Evolutionary conservation across 1,140 invertebrate species (phyloP).

Genomic region (Drosophila nasuta): DNA sequence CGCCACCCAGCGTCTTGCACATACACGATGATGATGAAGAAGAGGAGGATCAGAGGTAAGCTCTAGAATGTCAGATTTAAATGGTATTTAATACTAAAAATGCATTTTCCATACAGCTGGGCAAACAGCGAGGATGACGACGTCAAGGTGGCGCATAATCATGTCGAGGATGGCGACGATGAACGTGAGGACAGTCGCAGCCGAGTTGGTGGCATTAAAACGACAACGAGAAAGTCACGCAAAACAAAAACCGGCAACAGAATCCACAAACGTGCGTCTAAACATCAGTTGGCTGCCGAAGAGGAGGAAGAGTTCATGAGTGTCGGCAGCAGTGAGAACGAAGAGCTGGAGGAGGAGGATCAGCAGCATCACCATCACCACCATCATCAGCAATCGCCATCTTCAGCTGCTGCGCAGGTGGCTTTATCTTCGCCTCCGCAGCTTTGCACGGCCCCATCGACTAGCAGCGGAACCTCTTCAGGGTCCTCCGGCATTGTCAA

Average conservation of each 20-base stretch:
- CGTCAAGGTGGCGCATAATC: slow-evolving; percentile 31
- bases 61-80: background rate
- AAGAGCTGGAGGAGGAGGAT: slow-evolving; percentile 24
- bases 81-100: background rate
- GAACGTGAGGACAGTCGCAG: slow-evolving; percentile 69
- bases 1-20: slow-evolving; percentile 80
- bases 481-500: slow-evolving; percentile 1
- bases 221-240: slow-evolving; percentile 62
- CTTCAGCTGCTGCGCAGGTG: background rate
- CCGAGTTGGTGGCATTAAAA: slow-evolving; percentile 39
- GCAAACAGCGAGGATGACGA: slow-evolving; percentile 50
- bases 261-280: slow-evolving; percentile 45
- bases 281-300: slow-evolving; percentile 29
- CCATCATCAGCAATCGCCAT: background rate
- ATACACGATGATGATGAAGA: slow-evolving; percentile 81
- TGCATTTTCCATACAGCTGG: slow-evolving; percentile 20
- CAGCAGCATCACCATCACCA: slow-evolving; percentile 6
- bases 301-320: slow-evolving; percentile 75
- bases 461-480: slow-evolving; percentile 43
- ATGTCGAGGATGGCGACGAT: slow-evolving; percentile 60
- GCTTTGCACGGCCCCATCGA: slow-evolving; percentile 58
- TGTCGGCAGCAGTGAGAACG: slow-evolving; percentile 66
- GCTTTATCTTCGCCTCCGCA: slow-evolving; percentile 23
- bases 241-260: slow-evolving; percentile 48
- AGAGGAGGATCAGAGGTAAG: slow-evolving; percentile 55